Base-by-base conservation (phyloP, 2,888 invertebrate species). In the Dilophus febrilis region DNA sequence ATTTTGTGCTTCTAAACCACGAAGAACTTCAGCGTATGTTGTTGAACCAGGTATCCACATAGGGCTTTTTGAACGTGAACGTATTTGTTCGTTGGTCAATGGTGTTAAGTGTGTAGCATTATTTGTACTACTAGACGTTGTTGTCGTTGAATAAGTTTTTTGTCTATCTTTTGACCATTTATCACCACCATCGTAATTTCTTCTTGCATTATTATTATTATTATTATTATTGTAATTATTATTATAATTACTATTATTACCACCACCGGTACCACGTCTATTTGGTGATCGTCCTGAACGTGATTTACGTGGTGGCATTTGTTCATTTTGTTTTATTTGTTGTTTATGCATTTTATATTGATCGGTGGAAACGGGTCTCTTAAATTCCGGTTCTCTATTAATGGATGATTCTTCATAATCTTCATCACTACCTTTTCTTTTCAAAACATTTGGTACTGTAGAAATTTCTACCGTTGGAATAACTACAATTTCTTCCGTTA, bases 21-120 rank as follows among this genome's bases (percentile, higher is more conserved):
- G 71, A 44, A 85, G 68, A 46, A 86, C 77, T 61, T 83, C 82
- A 36, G 86, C 82, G 58, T 85, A 86, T 35, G 82, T 74, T 36
- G 79, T 73, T 18, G 75, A 74, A 26, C 79, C 81, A 3, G 76
- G 77, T 33, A 66, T 57, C 82, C 82, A 83, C 55, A 77, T 72
- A 13, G 81, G 80, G 56, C 78, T 78, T 33, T 70, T 70, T 1
- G 77, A 77, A 47, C 77, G 66, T n/a, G 59, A 56, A 35, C 69
- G 59, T 8, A 54, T 47, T 37, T 50, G 50, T 11, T 57, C 53
- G 5, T 50, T 45, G n/a, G n/a, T n/a, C n/a, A n/a, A n/a, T 0
- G 58, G 57, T 30, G 48, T 47, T 31, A 61, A 41, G 13, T 45
- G n/a, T n/a, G 16, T 19, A 19, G 34, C 35, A 11, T 11, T n/a